phyloP scores from a whole-genome alignment of 2,797 vertebrate genomes.

The Acanthurus tractus region DNA sequence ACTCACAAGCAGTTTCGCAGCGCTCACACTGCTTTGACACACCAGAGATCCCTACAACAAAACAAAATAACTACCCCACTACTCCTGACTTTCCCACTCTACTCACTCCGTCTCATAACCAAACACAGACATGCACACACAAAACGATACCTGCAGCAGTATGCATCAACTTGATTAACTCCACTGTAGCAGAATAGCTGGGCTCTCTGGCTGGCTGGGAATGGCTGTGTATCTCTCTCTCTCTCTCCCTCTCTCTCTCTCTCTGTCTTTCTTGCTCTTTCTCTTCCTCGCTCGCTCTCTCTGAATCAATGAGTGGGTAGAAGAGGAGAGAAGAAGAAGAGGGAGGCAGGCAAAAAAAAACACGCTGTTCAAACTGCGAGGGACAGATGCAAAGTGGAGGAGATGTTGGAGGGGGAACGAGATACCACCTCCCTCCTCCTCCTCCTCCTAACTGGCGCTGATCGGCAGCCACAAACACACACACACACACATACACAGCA shows the following conservation, averaged over 20 bases:
- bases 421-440: constrained; percentile 94
- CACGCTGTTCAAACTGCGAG: constrained; percentile 94
- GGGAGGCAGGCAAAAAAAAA: constrained; percentile 81
- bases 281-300: constrained; percentile 83
- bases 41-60: constrained; percentile 65
- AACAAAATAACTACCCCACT: constrained; percentile 72
- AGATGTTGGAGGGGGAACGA: constrained; percentile 99
- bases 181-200: constrained; percentile 92
- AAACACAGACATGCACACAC: constrained; percentile 45
- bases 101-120: constrained; percentile 19
- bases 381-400: constrained; percentile 99
- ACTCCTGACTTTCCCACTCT: constrained; percentile 47
- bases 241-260: constrained; percentile 66
- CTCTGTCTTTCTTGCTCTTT: constrained; percentile 72
- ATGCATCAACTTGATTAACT: constrained; percentile 99
- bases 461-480: constrained; percentile 80
- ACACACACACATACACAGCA: constrained; percentile 74
- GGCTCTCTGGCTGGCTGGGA: constrained; percentile 83
- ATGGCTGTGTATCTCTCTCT: constrained; percentile 85
- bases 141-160: constrained; percentile 96
- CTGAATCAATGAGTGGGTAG: constrained; percentile 87
- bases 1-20: constrained; percentile 68
- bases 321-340: constrained; percentile 78
- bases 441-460: constrained; percentile 81
- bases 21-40: constrained; percentile 67